Base-by-base conservation (phyloP, 2,797 vertebrate species). In the Hirundo rustica region DNA sequence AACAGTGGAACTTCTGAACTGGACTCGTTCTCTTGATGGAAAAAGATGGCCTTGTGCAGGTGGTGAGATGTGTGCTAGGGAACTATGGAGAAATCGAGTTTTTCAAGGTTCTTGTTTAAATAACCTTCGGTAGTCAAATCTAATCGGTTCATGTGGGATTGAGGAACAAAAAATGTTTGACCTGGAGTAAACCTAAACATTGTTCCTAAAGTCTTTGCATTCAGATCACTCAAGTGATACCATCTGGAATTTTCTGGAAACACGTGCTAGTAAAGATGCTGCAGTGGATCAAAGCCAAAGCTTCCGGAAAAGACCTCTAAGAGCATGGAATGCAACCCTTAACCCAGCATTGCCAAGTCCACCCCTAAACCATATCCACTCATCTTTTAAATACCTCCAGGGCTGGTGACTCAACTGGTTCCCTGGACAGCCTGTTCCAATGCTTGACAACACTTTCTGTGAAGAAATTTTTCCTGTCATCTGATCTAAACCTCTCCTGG, bases 61-160 rank as follows among this genome's bases (percentile, higher is more conserved):
- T 82, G 62, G 10, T 40, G 58, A 64, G 27, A 7, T 10, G 10
- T 84, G 55, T 7, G 1, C 40, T 47, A 5, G 32, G 38, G 68
- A 93, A 21, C 68, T 17, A 1, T 15, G 38, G 76, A 54, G 62
- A 86, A 75, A 75, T 25, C 0, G 3, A 18, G 22, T 32, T 76
- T 70, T 76, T 92, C 27, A 27, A 36, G 44, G 40, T 60, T 76
- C 22, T 81, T 85, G 30, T 85, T 95, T 72, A 88, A 88, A 61
- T 77, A 90, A 84, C 50, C n/a, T 88, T 90, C 29, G 3, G 0
- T n/a, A 57, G 53, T 68, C 38, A 65, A 47, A 64, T 80, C 19
- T 83, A 50, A 85, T 80, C 3, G 4, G 75, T 76, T 62, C 11
- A 10, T 53, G 42, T 0, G 1, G 38, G 77, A 32, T 61, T 1